A percentile compares a stretch with the other conserved stretches of the same genome.
These are phyloP conservation scores for Notamacropus eugenii DNA, from an alignment of 2,797 vertebrate species.

Conservation along the genomic window DNA sequence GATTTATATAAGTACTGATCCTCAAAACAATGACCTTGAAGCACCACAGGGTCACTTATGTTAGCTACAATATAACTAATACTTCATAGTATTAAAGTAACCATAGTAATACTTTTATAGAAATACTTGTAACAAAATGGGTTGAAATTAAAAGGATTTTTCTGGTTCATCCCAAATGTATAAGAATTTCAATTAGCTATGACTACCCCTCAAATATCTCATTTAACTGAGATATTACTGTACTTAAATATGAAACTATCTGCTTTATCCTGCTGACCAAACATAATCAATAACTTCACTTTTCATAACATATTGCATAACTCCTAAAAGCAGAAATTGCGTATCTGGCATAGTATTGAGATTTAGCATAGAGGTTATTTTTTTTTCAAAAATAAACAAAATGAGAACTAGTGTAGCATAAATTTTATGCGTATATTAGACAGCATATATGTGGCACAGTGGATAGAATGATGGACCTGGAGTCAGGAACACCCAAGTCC, in stretches of 20 bases:
- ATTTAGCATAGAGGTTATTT: not conserved
- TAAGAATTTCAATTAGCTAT: not conserved
- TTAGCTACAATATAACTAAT: not conserved
- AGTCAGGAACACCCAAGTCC: not conserved
- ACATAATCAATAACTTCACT: not conserved
- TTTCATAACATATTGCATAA: not conserved
- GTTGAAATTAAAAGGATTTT: not conserved
- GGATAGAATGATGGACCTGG: not conserved
- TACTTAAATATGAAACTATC: not conserved
- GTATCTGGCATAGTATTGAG: not conserved
- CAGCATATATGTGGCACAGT: not conserved
- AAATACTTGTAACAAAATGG: not conserved
- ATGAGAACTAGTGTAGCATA: not conserved
- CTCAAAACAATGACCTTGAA: not conserved
- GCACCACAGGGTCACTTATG: not conserved
- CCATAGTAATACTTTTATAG: not conserved
- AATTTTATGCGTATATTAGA: not conserved
- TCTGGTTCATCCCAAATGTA: no score
- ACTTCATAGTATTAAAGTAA: not conserved
- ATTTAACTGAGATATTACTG: not conserved
- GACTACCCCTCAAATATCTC: not conserved
- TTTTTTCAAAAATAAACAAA: not conserved
- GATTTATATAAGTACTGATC: not conserved
- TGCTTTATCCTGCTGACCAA: not conserved
- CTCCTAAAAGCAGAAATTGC: not conserved